phyloP scores from a whole-genome alignment of 2,888 invertebrate species.

The Chouioia cunea region DNA sequence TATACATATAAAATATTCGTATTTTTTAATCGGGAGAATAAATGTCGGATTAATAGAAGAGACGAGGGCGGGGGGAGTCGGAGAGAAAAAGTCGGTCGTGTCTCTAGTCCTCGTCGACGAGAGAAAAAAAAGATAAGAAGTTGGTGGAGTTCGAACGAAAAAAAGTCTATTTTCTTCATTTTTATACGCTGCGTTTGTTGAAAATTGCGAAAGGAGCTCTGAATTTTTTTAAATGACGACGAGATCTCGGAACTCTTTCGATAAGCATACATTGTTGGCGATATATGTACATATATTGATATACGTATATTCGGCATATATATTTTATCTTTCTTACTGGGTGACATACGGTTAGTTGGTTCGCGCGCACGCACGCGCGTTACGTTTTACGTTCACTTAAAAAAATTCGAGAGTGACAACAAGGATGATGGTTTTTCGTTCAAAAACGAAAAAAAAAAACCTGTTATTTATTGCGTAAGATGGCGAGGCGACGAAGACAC shows the following conservation, averaged over 20 bases:
- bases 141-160: conserved; percentile 21
- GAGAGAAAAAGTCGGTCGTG: conserved; percentile 22
- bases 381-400: conserved; percentile 38
- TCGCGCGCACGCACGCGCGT: not conserved
- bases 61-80: not conserved
- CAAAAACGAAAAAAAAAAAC: conserved; percentile 10
- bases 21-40: conserved; percentile 57
- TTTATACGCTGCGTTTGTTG: conserved; percentile 23
- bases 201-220: conserved; percentile 37
- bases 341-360: not conserved
- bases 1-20: conserved; percentile 55
- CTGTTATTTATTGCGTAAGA: conserved; percentile 45
- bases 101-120: conserved; percentile 7
- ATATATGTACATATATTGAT: too few relatives aligned
- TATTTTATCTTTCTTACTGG: conserved; percentile 44
- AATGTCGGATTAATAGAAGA: too few relatives aligned
- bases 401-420: conserved; percentile 43
- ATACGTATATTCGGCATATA: conserved; percentile 20
- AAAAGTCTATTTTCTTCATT: conserved; percentile 36
- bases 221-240: conserved; percentile 47
- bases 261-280: too few relatives aligned
- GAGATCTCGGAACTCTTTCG: not conserved
- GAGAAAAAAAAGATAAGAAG: too few relatives aligned
- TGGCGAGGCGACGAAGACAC: conserved; percentile 4
- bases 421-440: too few relatives aligned